Conservation (phyloP, 1,140 invertebrate species). For the Tetragnatha versicolor region DNA sequence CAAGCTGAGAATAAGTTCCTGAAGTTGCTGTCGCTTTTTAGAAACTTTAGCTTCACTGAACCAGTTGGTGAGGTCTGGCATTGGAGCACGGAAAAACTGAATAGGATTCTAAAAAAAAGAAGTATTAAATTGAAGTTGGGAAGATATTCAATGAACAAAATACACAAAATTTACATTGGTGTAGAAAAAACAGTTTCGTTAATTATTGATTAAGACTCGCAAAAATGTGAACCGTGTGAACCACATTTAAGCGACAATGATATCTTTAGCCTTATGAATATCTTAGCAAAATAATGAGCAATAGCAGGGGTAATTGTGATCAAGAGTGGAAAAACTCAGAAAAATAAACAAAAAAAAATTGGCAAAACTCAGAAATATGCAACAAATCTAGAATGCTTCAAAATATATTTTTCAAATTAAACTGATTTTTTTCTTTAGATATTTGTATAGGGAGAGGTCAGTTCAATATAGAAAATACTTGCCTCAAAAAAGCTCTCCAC, state of each 20-base stretch:
- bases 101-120: slow-evolving; percentile 63
- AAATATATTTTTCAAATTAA: background rate
- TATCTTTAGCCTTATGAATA: background rate
- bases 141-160: background rate
- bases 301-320: background rate
- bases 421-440: background rate
- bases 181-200: background rate
- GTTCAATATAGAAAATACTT: slow-evolving; percentile 42
- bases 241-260: background rate
- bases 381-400: background rate
- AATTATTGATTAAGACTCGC: background rate
- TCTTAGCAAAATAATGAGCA: background rate
- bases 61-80: slow-evolving; percentile 64
- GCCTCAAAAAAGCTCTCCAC: slow-evolving; percentile 91
- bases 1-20: slow-evolving; percentile 62
- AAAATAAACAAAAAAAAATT: background rate
- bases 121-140: background rate
- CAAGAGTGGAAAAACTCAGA: background rate
- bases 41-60: slow-evolving; percentile 62
- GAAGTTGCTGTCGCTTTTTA: slow-evolving; percentile 63
- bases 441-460: background rate
- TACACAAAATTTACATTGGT: background rate
- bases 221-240: background rate
- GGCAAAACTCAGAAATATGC: background rate
- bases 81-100: slow-evolving; percentile 63